Conservation (phyloP, 2,113 vertebrate genomes). For the Epinephelus fuscoguttatus region DNA sequence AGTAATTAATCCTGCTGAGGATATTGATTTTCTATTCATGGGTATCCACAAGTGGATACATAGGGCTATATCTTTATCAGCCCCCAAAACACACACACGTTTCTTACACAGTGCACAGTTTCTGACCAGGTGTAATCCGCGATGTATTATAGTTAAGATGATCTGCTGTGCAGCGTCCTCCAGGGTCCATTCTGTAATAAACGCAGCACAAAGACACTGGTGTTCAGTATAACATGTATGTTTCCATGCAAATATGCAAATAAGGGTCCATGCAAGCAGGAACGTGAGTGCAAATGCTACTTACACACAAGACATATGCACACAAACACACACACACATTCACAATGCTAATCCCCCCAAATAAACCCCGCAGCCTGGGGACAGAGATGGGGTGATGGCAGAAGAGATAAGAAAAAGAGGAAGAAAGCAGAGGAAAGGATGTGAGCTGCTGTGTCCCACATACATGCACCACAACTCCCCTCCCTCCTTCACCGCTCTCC, state of each 20-base stretch:
- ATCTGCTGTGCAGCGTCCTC: slow-evolving; percentile 10
- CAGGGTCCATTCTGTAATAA: slow-evolving; percentile 6
- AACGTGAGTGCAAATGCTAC: slow-evolving; percentile 36
- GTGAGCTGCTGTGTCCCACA: slow-evolving; percentile 85
- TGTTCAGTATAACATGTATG: slow-evolving; percentile 13
- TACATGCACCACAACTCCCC: slow-evolving; percentile 52
- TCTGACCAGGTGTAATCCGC: slow-evolving; percentile 45
- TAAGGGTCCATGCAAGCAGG: not conserved
- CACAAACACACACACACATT: slow-evolving; percentile 39
- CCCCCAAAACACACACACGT: not conserved
- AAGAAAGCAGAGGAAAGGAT: slow-evolving; percentile 63
- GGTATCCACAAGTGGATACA: slow-evolving; percentile 48
- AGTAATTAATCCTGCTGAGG: slow-evolving; percentile 60
- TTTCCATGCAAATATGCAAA: slow-evolving; percentile 35
- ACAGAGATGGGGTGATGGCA: slow-evolving; percentile 73
- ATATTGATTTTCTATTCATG: slow-evolving; percentile 62
- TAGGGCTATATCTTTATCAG: slow-evolving; percentile 42
- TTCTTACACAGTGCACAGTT: slow-evolving; percentile 9
- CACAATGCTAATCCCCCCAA: slow-evolving; percentile 56
- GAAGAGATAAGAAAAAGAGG: slow-evolving; percentile 87
- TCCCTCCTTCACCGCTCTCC: slow-evolving; percentile 34
- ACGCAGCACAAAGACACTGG: not conserved
- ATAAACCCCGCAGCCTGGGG: slow-evolving; percentile 66
- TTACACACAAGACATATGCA: slow-evolving; percentile 20
- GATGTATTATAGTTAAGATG: slow-evolving; percentile 15